Evolutionary conservation across 2,797 vertebrate species (phyloP), one percentile per base, ranked within the genome.

Genomic region (Columba guinea): DNA sequence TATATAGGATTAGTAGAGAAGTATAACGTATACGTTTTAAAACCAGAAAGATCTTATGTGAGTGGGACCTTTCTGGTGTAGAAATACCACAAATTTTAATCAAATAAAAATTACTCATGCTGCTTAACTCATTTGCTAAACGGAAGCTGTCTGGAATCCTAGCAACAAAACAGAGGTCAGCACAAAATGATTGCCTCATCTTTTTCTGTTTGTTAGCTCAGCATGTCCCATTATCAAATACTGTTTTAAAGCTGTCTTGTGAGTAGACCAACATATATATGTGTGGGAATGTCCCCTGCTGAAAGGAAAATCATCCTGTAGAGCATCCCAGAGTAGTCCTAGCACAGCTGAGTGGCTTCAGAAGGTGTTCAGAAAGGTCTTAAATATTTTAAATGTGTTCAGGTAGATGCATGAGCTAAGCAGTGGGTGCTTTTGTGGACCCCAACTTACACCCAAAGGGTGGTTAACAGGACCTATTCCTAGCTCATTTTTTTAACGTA

Each of bases 361-460:
- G n/a, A 84, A 84, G 26, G n/a, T 86, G 17, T 80, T 92, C 84
- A 64, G 87, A 82, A 95, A 87, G 64, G 12, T 89, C 46, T 88
- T 77, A 3, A 20, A 46, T 46, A 53, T 79, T 94, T 68, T 71
- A 84, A 92, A 74, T 46, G 11, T 23, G 26, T 93, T 84, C 83
- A 44, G 60, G 65, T 39, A 87, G 59, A 70, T 91, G 8, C 32
- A 34, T 75, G 49, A 93, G 10, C 35, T 89, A 49, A 79, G 60
- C 27, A 78, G 19, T 1, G 2, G 22, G 13, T 85, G 28, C 17
- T 13, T 64, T 64, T 77, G 46, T 51, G 48, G 23, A 65, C 18
- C 9, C 11, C 21, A 35, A 0, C 5, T 65, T 68, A 64, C 18
- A 87, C 23, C 35, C 84, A 53, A 46, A 75, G 41, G 70, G 49